These are phyloP conservation scores for Chaetodon trifascialis DNA, from an alignment of 2,113 vertebrate species.

Conservation along the genomic window DNA sequence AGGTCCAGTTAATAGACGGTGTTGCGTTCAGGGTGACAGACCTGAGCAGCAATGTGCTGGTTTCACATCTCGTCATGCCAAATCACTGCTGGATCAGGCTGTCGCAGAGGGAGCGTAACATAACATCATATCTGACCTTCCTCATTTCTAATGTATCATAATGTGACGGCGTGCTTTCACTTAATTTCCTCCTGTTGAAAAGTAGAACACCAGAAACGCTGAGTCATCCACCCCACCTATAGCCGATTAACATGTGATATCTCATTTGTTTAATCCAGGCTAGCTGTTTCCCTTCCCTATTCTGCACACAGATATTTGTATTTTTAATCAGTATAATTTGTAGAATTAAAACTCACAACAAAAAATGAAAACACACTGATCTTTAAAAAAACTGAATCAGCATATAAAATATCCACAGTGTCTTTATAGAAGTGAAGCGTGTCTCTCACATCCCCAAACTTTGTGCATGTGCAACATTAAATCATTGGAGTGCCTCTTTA, in stretches of 20 bases:
- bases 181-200: slow-evolving; percentile 8
- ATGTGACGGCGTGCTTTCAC: neutral
- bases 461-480: too few relatives aligned
- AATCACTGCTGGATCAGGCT: slow-evolving; percentile 1
- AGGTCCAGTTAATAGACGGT: neutral
- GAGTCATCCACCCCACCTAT: neutral
- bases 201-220: neutral
- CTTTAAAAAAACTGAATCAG: too few relatives aligned
- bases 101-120: neutral
- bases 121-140: slow-evolving; percentile 11
- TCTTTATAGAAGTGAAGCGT: too few relatives aligned
- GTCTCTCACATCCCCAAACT: too few relatives aligned
- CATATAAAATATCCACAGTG: too few relatives aligned
- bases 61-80: neutral
- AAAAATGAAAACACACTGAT: too few relatives aligned
- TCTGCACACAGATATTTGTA: too few relatives aligned
- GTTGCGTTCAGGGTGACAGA: neutral
- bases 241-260: too few relatives aligned
- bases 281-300: neutral
- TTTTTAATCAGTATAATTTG: too few relatives aligned
- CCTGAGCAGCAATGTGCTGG: neutral
- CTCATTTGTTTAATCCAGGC: neutral
- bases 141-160: slow-evolving; percentile 6
- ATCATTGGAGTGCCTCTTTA: too few relatives aligned
- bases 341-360: too few relatives aligned